Evolutionary conservation across 64 coral and sea anemone genomes (phyloP).

Genomic region (Anthopleura sola): DNA sequence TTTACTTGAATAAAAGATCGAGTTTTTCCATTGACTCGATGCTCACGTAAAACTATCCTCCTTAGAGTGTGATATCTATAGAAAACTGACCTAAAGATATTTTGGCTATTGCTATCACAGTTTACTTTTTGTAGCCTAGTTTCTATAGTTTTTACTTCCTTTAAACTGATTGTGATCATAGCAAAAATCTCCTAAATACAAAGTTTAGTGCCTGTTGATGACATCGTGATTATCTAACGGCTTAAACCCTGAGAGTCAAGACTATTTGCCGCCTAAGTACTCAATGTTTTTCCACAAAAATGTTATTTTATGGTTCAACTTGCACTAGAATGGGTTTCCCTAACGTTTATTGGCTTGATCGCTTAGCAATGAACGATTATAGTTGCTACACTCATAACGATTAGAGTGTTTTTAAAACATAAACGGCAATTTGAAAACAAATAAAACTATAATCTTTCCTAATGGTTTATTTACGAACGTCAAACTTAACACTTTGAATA

Average conservation of each 20-base stretch:
- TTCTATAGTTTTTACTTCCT: background rate
- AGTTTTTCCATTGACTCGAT: background rate
- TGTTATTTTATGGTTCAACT: background rate
- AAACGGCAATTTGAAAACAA: background rate
- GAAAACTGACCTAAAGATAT: background rate
- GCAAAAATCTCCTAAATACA: background rate
- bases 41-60: background rate
- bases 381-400: background rate
- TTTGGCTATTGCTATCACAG: background rate
- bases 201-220: background rate
- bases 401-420: background rate
- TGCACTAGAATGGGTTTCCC: background rate
- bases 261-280: background rate
- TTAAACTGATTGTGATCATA: background rate
- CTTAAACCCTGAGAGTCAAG: background rate
- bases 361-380: background rate
- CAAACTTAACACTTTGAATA: background rate
- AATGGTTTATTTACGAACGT: background rate
- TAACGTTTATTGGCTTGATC: background rate
- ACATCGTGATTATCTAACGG: background rate
- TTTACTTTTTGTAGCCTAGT: background rate
- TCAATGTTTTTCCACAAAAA: background rate
- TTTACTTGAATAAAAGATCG: background rate
- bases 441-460: background rate
- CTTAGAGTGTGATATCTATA: background rate